These are phyloP conservation scores for Pagetopsis macropterus DNA, from an alignment of 2,797 vertebrate species.

Conservation along the genomic window DNA sequence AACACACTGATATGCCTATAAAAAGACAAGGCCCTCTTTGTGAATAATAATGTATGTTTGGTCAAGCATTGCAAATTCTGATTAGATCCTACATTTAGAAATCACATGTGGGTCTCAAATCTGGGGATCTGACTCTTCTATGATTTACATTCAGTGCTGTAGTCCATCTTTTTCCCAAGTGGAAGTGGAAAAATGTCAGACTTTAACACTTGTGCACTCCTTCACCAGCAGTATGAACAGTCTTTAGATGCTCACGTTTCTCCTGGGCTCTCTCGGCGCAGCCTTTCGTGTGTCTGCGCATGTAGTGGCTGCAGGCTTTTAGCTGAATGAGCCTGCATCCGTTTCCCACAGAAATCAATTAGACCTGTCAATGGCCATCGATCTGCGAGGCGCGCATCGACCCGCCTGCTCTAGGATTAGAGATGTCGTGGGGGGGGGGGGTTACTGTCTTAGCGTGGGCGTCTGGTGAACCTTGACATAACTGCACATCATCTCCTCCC, in stretches of 20 bases:
- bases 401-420: constrained; percentile 69
- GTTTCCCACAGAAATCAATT: constrained; percentile 84
- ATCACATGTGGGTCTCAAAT: constrained; percentile 30
- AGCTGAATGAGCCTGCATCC: constrained; percentile 64
- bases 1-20: neutral
- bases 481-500: constrained; percentile 48
- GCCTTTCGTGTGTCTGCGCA: constrained; percentile 13
- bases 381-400: constrained; percentile 65
- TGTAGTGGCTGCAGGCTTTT: constrained; percentile 49
- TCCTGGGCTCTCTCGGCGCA: constrained; percentile 7
- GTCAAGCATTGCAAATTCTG: constrained; percentile 30
- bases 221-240: constrained; percentile 26
- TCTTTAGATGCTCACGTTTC: constrained; percentile 27
- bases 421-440: constrained; percentile 41
- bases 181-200: constrained; percentile 47
- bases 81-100: constrained; percentile 42
- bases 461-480: constrained; percentile 69
- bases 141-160: constrained; percentile 30
- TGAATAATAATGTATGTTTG: constrained; percentile 22
- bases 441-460: constrained; percentile 51
- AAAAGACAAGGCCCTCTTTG: neutral
- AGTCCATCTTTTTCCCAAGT: constrained; percentile 34
- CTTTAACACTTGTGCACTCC: constrained; percentile 14
- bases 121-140: constrained; percentile 30
- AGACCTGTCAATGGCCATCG: constrained; percentile 79